Conservation (phyloP, 2,888 invertebrate genomes). For the Tetranychus truncatus region DNA sequence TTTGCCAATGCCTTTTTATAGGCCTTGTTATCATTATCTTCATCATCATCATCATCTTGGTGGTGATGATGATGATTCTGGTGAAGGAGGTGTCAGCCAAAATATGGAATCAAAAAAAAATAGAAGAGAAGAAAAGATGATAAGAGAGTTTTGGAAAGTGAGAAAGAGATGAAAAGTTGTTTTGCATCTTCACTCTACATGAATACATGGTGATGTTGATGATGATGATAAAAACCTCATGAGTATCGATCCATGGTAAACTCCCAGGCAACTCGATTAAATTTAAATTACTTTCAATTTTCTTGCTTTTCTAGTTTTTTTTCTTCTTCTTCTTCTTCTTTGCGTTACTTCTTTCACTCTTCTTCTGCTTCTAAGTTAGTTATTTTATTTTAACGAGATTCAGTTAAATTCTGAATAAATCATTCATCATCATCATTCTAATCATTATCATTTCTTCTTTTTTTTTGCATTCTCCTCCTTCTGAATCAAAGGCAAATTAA, state of each 20-base stretch:
- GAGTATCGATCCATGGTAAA: neutral
- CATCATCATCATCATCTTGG: neutral
- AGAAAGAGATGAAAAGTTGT: neutral
- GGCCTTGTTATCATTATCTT: neutral
- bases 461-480: neutral
- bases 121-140: neutral
- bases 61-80: neutral
- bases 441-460: neutral
- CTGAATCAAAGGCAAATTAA: neutral
- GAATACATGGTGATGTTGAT: neutral
- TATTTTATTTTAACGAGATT: neutral
- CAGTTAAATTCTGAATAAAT: neutral
- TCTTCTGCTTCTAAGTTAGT: neutral
- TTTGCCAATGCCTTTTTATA: neutral
- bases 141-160: neutral
- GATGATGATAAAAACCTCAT: neutral
- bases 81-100: neutral
- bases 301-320: neutral
- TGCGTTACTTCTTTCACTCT: neutral
- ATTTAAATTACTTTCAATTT: slow-evolving; percentile 1
- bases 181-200: neutral
- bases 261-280: slow-evolving; percentile 1
- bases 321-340: neutral
- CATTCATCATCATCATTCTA: neutral
- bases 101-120: neutral